Evolutionary conservation across 2,113 vertebrate species (phyloP).

Genomic region (Corythornis cristatus): DNA sequence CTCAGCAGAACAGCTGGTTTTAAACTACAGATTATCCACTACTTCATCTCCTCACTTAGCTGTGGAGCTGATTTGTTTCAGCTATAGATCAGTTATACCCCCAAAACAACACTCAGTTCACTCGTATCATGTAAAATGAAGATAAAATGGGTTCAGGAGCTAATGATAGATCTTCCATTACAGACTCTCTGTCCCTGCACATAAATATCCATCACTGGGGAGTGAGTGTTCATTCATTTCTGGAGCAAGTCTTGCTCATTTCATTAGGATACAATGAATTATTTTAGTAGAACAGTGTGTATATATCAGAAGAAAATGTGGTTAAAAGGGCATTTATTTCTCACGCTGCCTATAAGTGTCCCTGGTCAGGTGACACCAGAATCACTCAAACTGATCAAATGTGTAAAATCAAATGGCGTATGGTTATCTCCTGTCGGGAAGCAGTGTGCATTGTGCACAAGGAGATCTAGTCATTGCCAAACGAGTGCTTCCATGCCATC

Average conservation of each 20-base stretch:
- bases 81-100: conserved; percentile 25
- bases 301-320: not conserved
- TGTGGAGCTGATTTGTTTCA: conserved; percentile 31
- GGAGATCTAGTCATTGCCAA: not conserved
- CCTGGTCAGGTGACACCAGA: not conserved
- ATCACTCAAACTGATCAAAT: conserved; percentile 15
- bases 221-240: not conserved
- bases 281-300: conserved; percentile 3
- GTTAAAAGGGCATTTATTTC: conserved; percentile 34
- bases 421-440: not conserved
- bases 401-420: not conserved
- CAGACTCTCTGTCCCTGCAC: not conserved
- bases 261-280: conserved; percentile 47
- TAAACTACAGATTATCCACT: conserved; percentile 33
- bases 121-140: not conserved
- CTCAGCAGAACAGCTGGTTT: conserved; percentile 49
- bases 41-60: conserved; percentile 52
- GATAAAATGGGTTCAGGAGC: not conserved
- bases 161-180: not conserved
- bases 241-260: not conserved
- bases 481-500: rapidly evolving
- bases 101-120: not conserved
- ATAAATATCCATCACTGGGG: conserved; percentile 7
- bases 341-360: not conserved
- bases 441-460: rapidly evolving